Conservation (phyloP, 92 coral and sea anemone genomes). For the Micromussa lordhowensis region DNA sequence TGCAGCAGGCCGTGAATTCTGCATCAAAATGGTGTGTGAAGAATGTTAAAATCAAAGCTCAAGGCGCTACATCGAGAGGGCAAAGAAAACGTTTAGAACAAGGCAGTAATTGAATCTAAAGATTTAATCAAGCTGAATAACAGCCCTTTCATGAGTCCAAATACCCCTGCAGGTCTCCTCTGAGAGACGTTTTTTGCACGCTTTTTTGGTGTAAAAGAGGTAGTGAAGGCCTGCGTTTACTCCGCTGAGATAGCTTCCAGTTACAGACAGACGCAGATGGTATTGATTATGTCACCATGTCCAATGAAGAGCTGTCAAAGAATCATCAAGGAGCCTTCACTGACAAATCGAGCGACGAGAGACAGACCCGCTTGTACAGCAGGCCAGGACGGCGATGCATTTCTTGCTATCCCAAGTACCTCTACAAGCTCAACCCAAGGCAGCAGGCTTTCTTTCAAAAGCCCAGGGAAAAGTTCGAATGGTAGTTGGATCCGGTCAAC, state of each 20-base stretch:
- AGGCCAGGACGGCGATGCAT: conserved; percentile 42
- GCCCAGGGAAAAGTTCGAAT: no score
- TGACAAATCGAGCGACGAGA: conserved; percentile 47
- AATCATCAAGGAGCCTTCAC: conserved; percentile 57
- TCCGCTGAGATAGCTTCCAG: conserved; percentile 46
- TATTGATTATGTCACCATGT: conserved; percentile 42
- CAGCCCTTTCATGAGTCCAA: no score
- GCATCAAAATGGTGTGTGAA: conserved; percentile 21
- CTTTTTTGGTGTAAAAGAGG: no score
- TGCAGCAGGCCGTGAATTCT: no score
- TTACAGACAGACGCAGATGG: conserved; percentile 57
- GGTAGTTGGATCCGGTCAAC: no score
- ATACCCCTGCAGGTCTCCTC: no score
- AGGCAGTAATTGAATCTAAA: no score
- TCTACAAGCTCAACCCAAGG: conserved; percentile 25
- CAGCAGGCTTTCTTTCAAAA: no score
- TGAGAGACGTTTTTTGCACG: no score
- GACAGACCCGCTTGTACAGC: conserved; percentile 43
- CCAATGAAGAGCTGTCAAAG: conserved; percentile 56
- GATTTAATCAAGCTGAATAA: no score
- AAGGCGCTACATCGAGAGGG: conserved; percentile 25
- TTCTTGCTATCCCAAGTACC: conserved; percentile 13
- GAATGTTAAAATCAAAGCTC: conserved; percentile 47
- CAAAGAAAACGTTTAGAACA: no score
- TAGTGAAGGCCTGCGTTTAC: no score